A percentile compares a stretch with the other conserved stretches of the same genome.
These are phyloP conservation scores for Drosophila borborema DNA, from an alignment of 2,888 invertebrate species.

Conservation along the genomic window DNA sequence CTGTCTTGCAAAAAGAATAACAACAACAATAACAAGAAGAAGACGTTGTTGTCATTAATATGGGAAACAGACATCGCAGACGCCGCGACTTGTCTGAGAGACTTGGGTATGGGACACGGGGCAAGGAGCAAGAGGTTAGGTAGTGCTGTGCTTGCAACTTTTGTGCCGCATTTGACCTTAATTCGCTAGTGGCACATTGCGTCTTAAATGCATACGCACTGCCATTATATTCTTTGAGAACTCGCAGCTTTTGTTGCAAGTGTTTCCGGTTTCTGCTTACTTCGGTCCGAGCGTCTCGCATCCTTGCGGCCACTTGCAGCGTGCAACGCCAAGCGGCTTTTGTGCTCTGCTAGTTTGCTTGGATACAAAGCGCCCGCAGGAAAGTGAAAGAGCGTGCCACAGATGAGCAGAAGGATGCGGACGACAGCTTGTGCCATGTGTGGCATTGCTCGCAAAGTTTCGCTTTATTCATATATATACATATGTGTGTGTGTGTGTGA, in stretches of 20 bases:
- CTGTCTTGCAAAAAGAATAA: constrained; percentile 39
- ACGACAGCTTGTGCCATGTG: constrained; percentile 20
- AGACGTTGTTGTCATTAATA: constrained; percentile 56
- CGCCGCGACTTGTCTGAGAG: constrained; percentile 20
- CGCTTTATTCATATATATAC: background rate
- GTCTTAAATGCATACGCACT: constrained; percentile 59
- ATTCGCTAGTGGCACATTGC: constrained; percentile 74
- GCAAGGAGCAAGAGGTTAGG: background rate
- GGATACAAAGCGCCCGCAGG: constrained; percentile 61
- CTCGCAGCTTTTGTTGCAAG: constrained; percentile 58
- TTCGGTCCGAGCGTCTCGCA: constrained; percentile 20
- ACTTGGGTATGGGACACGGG: background rate
- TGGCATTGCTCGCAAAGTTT: constrained; percentile 4
- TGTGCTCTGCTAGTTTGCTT: constrained; percentile 47
- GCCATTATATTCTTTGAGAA: constrained; percentile 47
- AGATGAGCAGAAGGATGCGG: constrained; percentile 35
- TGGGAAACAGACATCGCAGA: constrained; percentile 22
- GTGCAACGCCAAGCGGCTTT: constrained; percentile 34
- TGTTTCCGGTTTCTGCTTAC: constrained; percentile 59
- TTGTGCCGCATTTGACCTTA: constrained; percentile 75
- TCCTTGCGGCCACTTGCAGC: constrained; percentile 44
- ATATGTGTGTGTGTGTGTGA: background rate
- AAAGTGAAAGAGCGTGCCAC: constrained; percentile 62
- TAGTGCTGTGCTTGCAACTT: constrained; percentile 30
- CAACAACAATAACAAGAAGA: constrained; percentile 5